phyloP scores from a whole-genome alignment of 2,797 vertebrate species.

The Hipposideros larvatus region DNA sequence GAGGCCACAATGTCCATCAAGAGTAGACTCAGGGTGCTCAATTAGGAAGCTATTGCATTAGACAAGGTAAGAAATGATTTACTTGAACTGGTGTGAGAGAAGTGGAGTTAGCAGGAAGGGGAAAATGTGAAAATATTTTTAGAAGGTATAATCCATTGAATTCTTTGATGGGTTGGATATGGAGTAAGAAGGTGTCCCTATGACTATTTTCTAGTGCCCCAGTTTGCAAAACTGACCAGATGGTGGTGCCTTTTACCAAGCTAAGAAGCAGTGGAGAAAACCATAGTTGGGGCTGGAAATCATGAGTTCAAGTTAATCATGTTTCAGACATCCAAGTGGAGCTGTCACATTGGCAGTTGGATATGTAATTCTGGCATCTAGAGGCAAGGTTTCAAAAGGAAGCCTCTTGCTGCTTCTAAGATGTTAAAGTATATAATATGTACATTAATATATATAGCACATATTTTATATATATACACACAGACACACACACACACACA shows the following conservation, averaged over 20 bases:
- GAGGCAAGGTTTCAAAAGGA: not conserved
- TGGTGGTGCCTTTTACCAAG: slow-evolving; percentile 28
- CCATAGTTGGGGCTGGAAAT: not conserved
- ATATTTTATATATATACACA: no score
- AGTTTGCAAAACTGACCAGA: slow-evolving; percentile 43
- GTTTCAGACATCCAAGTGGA: not conserved
- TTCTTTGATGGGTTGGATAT: not conserved
- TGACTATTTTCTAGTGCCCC: not conserved
- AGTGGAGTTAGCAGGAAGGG: not conserved
- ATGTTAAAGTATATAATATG: not conserved
- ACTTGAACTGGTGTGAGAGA: not conserved
- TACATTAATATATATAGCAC: no score
- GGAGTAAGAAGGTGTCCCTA: not conserved
- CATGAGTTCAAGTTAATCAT: not conserved
- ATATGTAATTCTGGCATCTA: not conserved
- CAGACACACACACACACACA: no score
- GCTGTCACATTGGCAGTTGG: not conserved
- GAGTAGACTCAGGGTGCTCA: not conserved
- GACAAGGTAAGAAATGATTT: not conserved
- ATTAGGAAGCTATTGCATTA: not conserved
- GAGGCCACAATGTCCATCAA: not conserved
- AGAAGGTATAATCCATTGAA: not conserved
- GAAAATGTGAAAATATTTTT: not conserved
- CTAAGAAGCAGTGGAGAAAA: not conserved
- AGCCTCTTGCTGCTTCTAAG: not conserved